phyloP scores from a whole-genome alignment of 2,888 invertebrate species.

The Mimumesa dahlbomi region DNA sequence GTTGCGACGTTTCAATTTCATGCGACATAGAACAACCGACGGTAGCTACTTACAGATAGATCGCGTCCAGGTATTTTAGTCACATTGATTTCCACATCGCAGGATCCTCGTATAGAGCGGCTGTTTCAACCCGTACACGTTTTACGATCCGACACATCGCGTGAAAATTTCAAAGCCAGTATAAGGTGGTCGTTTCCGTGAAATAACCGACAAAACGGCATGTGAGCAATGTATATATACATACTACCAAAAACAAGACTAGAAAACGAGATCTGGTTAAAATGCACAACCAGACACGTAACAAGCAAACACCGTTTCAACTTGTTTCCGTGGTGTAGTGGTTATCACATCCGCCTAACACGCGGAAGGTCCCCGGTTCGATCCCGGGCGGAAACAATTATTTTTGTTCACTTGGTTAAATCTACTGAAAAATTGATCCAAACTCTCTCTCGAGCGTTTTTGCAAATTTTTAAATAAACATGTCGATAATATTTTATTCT shows the following conservation, averaged over 20 bases:
- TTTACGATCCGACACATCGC: no score
- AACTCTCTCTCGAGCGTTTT: no score
- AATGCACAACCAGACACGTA: not conserved
- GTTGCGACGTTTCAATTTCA: conserved; percentile 54
- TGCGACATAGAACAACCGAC: conserved; percentile 48
- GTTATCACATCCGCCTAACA: conserved; percentile 96
- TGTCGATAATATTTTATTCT: no score
- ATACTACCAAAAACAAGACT: no score
- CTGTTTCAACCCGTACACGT: no score
- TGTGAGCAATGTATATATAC: no score
- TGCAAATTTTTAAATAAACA: no score
- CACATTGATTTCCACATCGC: conserved; percentile 5
- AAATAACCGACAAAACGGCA: no score
- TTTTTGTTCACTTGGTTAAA: no score
- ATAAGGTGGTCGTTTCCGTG: no score
- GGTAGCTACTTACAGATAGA: conserved; percentile 13
- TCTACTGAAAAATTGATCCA: no score
- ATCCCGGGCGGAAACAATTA: conserved; percentile 91
- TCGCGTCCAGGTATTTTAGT: not conserved
- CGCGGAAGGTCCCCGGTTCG: conserved; percentile 95
- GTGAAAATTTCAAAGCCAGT: not conserved
- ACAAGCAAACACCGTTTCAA: not conserved
- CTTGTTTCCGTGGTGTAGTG: conserved; percentile 88
- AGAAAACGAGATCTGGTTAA: not conserved
- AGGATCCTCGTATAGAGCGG: no score